Evolutionary conservation across 2,113 vertebrate genomes (phyloP), one percentile per base, ranked within the genome.

Genomic region (Sarotherodon lohbergeri): DNA sequence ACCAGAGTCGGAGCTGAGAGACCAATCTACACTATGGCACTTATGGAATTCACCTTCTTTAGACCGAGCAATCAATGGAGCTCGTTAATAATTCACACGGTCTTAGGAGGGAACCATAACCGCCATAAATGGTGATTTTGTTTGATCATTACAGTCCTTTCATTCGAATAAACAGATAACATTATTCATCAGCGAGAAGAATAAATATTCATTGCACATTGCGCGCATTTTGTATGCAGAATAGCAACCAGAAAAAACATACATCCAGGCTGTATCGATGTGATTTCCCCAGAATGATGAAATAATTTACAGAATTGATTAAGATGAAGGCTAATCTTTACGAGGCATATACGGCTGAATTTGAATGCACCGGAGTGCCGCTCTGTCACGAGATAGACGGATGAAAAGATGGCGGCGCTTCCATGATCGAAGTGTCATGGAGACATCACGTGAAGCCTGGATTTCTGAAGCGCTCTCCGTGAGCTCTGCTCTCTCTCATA

Each of bases 41-140:
- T 94, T 93, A 93, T 87, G 89, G 91, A 94, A 94, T 94, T 93
- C 92, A 91, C 93, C 86, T 90, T 94, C 93, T 89, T 86, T 82
- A 86, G 90, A 66, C 90, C 50, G 16, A 90, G 83, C 86, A 91
- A 93, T 96, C 93, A 90, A 95, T 95, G 93, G 55, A 12, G 5
- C 88, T 92, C 91, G 92, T 95, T 91, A 93, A 96, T 96, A 94
- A 95, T 95, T 93, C 93, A 95, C 88, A 9, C 43, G 5, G 89
- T 90, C 90, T 88, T 89, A 61, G 88, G 92, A 94, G 90, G 91
- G 88, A 93, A 92, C 86, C 88, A 85, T 89, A 92, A 95, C 90
- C 92, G 95, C 94, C 95, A 95, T 94, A 94, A 95, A 95, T 91
- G 88, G 90, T 95, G 88, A 95, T 96, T 94, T 91, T 93, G 93